Evolutionary conservation across 92 coral and sea anemone genomes (phyloP), one percentile per base, ranked within the genome.

Genomic region (Heteractis magnifica): DNA sequence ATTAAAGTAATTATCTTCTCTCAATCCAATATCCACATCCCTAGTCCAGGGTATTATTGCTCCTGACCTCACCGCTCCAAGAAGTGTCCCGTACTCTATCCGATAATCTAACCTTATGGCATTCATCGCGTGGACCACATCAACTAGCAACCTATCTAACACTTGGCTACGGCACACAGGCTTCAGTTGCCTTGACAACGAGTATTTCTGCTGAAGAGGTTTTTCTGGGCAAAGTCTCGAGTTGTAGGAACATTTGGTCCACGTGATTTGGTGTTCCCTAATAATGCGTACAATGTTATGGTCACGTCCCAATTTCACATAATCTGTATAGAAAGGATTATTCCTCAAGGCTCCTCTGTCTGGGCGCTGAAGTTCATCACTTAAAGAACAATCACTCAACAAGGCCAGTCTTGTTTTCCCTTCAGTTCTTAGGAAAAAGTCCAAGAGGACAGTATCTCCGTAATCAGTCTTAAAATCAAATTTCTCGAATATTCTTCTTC

Each of bases 1-100:
- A 10, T 58, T 48, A 18, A 83, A 83, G 68, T 83, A 83, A 59
- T 83, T 81, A 14, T 59, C 78, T 44, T 72, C 86, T 53, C 72
- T 51, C 7, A 83, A 41, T n/a, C 80, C 88, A 18, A 84, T 71
- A 52, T 88, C 91, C 1, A 84, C 78, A 21, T 84, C 91, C 19
- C 74, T 85, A 5, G 91, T 84, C 77, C 86, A 88, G 5, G 91
- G 91, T 23, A 88, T 84, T 51, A 88, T 71, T 0, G 88, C 74
- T 49, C 75, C 84, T n/a, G 89, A 84, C 74, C 91, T 79, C 79
- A 88, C 91, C 16, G 86, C 91, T 41, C 91, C 91, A 10, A 88
- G 85, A 58, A 84, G 88, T 60, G 91, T 84, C n/a, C 91, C 88
- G 78, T 88, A 88, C 49, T 77, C 85, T 13, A 88, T 34, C 51